These are phyloP conservation scores for Anguilla pacifica DNA, from an alignment of 2,797 vertebrate species.

Conservation along the genomic window DNA sequence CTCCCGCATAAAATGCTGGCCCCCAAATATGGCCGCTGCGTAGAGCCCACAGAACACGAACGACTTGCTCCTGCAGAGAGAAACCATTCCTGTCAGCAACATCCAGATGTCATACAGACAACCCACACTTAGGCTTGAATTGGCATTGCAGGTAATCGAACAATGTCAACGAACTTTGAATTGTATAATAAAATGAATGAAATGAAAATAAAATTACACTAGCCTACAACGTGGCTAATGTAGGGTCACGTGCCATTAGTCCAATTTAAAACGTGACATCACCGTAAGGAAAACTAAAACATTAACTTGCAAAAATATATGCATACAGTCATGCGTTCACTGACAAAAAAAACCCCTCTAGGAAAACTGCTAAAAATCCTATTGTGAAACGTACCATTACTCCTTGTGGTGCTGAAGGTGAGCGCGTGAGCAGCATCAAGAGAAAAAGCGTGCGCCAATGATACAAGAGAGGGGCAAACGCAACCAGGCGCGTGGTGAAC, in stretches of 20 bases:
- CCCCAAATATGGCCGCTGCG: conserved; percentile 69
- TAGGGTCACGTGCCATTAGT: not conserved
- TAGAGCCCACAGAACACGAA: conserved; percentile 77
- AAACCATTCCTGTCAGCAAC: not conserved
- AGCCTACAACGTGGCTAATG: not conserved
- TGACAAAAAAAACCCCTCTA: not conserved
- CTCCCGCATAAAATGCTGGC: conserved; percentile 79
- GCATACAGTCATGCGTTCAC: not conserved
- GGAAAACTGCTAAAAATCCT: not conserved
- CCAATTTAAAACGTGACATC: not conserved
- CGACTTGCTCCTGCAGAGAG: conserved; percentile 67
- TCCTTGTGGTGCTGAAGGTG: not conserved
- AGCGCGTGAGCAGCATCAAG: not conserved
- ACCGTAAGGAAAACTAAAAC: not conserved
- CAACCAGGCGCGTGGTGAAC: not conserved
- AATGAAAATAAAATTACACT: not conserved
- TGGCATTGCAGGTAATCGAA: not conserved
- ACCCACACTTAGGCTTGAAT: not conserved
- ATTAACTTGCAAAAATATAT: not conserved
- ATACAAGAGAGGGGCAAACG: not conserved
- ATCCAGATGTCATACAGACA: not conserved
- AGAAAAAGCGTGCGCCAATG: not conserved
- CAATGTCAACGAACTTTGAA: not conserved
- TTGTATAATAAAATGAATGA: too few relatives aligned
- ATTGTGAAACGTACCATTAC: not conserved